A percentile compares a stretch with the other conserved stretches of the same genome.
phyloP scores from a whole-genome alignment of 2,797 vertebrate species.

The Amblyopsis hoosieri region DNA sequence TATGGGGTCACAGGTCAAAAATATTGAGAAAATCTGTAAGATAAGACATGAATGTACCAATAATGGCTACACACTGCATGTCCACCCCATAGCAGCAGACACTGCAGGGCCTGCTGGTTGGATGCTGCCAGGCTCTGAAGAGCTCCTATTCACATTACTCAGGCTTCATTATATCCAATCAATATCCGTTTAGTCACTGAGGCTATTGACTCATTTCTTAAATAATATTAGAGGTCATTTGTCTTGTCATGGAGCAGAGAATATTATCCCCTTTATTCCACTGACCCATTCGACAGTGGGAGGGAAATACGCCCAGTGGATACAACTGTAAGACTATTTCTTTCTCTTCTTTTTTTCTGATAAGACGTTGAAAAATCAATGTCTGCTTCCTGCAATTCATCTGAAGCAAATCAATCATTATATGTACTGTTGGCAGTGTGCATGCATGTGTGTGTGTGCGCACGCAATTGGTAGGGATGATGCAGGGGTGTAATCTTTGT shows the following conservation, averaged over 20 bases:
- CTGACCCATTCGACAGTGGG: constrained; percentile 37
- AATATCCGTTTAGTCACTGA: constrained; percentile 97
- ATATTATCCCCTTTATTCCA: constrained; percentile 82
- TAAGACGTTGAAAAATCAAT: constrained; percentile 99
- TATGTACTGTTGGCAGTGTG: constrained; percentile 83
- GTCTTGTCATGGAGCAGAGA: constrained; percentile 90
- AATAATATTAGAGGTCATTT: constrained; percentile 98
- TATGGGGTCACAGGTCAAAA: too few species aligned
- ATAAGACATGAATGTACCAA: too few species aligned
- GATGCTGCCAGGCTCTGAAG: constrained; percentile 71
- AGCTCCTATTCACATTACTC: constrained; percentile 92
- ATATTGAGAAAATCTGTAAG: too few species aligned
- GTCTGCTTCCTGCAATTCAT: constrained; percentile 96
- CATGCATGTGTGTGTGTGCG: constrained; percentile 17
- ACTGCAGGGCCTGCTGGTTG: constrained; percentile 69
- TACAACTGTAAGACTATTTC: constrained; percentile 97
- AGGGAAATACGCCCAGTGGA: constrained; percentile 82
- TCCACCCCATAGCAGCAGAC: constrained; percentile 64
- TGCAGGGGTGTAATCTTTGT: constrained; percentile 85
- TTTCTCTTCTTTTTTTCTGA: constrained; percentile 80
- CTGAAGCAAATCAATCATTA: constrained; percentile 97
- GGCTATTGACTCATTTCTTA: constrained; percentile 97
- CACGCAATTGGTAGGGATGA: constrained; percentile 24
- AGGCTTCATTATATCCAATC: constrained; percentile 96
- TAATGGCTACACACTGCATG: too few species aligned